Conservation (phyloP, 2,888 invertebrate genomes). For the Euproctis similis region DNA sequence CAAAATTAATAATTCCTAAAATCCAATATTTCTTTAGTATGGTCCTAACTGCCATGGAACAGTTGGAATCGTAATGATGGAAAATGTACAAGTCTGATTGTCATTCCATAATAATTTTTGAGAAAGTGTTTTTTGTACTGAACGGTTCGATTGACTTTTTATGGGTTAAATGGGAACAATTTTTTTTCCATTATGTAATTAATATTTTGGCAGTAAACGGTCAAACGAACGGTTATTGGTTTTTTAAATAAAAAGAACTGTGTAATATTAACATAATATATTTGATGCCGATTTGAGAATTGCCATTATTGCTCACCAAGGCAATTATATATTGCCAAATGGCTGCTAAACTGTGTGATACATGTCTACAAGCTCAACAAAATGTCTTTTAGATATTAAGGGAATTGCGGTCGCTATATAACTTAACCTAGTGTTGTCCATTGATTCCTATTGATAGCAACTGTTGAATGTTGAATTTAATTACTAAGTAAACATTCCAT, state of each 20-base stretch:
- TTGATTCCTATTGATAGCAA: constrained; percentile 39
- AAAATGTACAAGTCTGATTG: constrained; percentile 55
- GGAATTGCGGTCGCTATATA: constrained; percentile 53
- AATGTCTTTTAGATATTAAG: constrained; percentile 39
- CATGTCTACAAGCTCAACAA: constrained; percentile 51
- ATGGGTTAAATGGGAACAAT: constrained; percentile 4
- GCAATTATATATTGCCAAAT: constrained; percentile 48
- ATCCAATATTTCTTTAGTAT: too few species aligned
- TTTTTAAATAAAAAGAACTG: too few species aligned
- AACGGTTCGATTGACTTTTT: constrained; percentile 14
- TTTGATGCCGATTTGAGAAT: constrained; percentile 48
- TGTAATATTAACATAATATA: too few species aligned
- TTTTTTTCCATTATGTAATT: not conserved
- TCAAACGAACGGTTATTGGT: too few species aligned
- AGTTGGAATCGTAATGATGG: constrained; percentile 16
- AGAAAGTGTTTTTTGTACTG: constrained; percentile 15
- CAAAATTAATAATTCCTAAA: too few species aligned
- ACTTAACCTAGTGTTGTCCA: too few species aligned
- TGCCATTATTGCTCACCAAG: constrained; percentile 59
- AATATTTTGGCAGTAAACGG: constrained; percentile 5
- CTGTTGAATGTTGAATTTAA: constrained; percentile 32
- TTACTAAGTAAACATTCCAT: constrained; percentile 54
- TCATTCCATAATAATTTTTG: constrained; percentile 49
- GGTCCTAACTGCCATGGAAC: too few species aligned
- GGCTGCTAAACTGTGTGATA: constrained; percentile 57